These are phyloP conservation scores for Mustela nigripes DNA, from an alignment of 2,113 vertebrate genomes.

Conservation along the genomic window DNA sequence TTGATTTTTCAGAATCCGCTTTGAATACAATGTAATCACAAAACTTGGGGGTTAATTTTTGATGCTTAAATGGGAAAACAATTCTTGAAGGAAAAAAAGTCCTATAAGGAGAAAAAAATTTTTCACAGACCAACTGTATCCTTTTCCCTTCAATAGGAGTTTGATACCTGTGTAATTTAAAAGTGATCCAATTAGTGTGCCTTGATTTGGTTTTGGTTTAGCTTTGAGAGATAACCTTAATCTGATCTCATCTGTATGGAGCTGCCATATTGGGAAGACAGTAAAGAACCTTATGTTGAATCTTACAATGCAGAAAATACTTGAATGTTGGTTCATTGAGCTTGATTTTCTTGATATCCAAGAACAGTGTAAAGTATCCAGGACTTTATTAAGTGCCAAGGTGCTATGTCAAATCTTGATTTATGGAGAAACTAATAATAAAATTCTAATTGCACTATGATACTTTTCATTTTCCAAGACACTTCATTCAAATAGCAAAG, in stretches of 20 bases:
- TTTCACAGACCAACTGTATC: neutral
- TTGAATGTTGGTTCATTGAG: neutral
- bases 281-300: neutral
- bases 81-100: neutral
- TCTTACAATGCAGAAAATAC: neutral
- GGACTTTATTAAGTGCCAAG: neutral
- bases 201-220: constrained; percentile 12
- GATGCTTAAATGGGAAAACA: neutral
- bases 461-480: constrained; percentile 37
- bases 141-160: neutral
- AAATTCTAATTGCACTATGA: neutral
- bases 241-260: constrained; percentile 9
- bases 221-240: neutral
- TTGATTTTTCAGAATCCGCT: neutral
- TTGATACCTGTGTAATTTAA: constrained; percentile 21
- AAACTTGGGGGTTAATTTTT: constrained; percentile 16
- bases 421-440: neutral
- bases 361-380: neutral
- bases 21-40: neutral
- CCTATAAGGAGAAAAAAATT: neutral
- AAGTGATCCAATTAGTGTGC: neutral
- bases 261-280: neutral
- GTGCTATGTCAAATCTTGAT: neutral
- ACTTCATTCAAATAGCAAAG: neutral
- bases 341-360: constrained; percentile 5